These are phyloP conservation scores for Ophraella communa DNA, from an alignment of 2,888 invertebrate genomes.

Conservation along the genomic window DNA sequence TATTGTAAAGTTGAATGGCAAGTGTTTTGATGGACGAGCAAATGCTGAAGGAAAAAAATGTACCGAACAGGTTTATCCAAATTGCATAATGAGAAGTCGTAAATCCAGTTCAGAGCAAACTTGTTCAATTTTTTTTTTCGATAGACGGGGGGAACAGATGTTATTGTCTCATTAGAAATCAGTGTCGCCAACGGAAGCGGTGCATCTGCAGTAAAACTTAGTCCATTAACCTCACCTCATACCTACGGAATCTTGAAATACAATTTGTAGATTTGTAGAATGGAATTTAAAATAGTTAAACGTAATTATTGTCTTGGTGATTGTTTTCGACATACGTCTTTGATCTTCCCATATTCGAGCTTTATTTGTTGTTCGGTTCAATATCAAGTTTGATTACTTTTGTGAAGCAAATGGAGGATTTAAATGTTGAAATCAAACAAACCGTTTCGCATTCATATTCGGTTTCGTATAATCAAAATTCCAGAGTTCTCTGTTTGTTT, in stretches of 20 bases:
- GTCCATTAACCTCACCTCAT: not conserved
- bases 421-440: conserved; percentile 39
- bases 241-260: too few species aligned
- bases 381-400: conserved; percentile 41
- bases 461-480: conserved; percentile 40
- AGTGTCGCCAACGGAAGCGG: not conserved
- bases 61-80: conserved; percentile 15
- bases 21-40: conserved; percentile 25
- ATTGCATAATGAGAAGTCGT: conserved; percentile 21
- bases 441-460: conserved; percentile 32
- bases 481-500: conserved; percentile 40
- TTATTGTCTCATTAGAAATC: not conserved
- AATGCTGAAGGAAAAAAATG: conserved; percentile 4
- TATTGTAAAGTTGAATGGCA: conserved; percentile 24
- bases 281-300: too few species aligned
- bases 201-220: not conserved
- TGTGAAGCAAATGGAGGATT: conserved; percentile 40
- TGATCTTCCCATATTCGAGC: not conserved
- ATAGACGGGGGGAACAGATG: not conserved
- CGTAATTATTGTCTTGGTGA: too few species aligned
- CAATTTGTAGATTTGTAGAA: too few species aligned
- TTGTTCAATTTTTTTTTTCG: not conserved
- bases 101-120: conserved; percentile 11
- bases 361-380: conserved; percentile 32
- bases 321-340: not conserved